Conservation (phyloP, 2,797 vertebrate species). For the Semotilus atromaculatus region DNA sequence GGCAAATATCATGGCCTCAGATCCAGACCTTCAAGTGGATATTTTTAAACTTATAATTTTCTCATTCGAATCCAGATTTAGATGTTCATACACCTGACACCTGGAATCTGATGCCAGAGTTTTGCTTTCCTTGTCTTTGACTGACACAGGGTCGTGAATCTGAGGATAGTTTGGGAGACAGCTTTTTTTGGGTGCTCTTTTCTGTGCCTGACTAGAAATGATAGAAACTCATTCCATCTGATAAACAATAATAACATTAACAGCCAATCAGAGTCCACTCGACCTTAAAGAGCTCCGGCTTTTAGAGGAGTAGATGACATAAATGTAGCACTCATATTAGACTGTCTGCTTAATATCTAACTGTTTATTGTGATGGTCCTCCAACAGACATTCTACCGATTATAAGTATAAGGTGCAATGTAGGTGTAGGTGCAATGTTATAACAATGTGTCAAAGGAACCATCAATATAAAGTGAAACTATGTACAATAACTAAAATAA, state of each 20-base stretch:
- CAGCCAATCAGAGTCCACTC: no score
- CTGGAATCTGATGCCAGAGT: conserved; percentile 10
- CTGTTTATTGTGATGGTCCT: no score
- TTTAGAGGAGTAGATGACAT: no score
- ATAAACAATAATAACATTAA: no score
- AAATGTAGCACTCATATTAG: no score
- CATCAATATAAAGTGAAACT: no score
- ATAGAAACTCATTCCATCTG: not conserved
- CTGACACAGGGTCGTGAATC: not conserved
- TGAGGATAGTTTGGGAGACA: not conserved
- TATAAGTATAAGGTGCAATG: no score
- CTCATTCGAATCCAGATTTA: conserved; percentile 17
- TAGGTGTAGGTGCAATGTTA: no score
- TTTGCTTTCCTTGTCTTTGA: not conserved
- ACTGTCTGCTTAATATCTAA: no score
- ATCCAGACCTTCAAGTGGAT: not conserved
- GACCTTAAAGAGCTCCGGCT: no score
- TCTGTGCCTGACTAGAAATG: not conserved
- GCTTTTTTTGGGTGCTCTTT: not conserved
- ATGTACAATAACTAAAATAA: not conserved
- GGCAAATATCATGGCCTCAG: not conserved
- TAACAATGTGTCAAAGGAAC: no score
- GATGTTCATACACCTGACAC: conserved; percentile 23
- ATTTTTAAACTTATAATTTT: not conserved
- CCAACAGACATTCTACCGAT: no score